Conservation (phyloP, 2,888 invertebrate genomes). For the Erynnis tages region DNA sequence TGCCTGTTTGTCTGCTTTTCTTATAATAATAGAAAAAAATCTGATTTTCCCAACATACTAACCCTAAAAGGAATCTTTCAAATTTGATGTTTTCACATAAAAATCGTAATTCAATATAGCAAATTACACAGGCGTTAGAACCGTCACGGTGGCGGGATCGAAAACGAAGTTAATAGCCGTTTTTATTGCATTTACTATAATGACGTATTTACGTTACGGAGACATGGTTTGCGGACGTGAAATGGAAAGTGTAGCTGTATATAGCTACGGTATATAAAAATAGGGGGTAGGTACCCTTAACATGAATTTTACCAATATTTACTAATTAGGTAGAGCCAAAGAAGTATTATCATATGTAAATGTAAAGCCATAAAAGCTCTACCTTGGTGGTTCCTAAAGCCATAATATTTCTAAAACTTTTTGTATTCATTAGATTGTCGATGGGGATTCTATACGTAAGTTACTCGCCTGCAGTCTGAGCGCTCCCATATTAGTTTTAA, state of each 20-base stretch:
- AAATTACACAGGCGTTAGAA: not conserved
- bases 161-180: constrained; percentile 48
- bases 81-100: not conserved
- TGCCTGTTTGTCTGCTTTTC: no score
- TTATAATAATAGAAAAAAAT: not conserved
- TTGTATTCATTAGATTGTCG: no score
- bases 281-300: no score
- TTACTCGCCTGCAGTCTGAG: no score
- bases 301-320: no score
- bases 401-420: no score
- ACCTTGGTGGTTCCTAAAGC: no score
- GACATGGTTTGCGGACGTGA: constrained; percentile 37
- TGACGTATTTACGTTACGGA: constrained; percentile 29
- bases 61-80: not conserved
- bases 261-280: constrained; percentile 1
- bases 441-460: no score
- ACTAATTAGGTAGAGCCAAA: no score
- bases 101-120: not conserved
- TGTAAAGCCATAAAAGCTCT: no score
- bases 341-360: no score
- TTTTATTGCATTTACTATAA: constrained; percentile 32
- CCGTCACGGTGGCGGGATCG: constrained; percentile 55
- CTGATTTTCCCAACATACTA: not conserved
- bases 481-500: no score
- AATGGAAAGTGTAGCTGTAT: constrained; percentile 37